Base-by-base conservation (phyloP, 2,113 vertebrate genomes). In the Cyanistes caeruleus region DNA sequence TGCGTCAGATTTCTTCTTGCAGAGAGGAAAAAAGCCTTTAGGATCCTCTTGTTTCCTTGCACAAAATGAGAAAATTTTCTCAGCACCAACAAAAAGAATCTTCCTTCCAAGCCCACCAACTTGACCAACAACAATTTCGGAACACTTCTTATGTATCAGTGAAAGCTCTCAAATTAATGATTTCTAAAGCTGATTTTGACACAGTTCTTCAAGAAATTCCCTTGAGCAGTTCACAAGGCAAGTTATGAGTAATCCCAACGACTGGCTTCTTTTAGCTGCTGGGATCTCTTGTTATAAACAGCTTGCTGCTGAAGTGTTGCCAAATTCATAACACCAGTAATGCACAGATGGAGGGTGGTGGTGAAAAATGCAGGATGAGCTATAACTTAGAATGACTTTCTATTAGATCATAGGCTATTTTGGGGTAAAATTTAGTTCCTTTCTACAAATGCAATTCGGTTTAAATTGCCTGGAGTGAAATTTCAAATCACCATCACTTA, bases 231-330 rank as follows among this genome's bases (percentile, higher is more conserved):
- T 95, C 92, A 55, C 59, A 70, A 97, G 80, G 72, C 82, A 95
- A 93, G 67, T 83, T 68, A 89, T 44, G 75, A 95, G 77, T 90
- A 92, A 92, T 92, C 62, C 72, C 39, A 86, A 52, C 0, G 73
- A 91, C 94, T 84, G 73, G 69, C 91, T 93, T 65, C 75, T 93
- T 91, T 90, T 81, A 95, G 89, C 89, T 94, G 73, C 87, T 93
- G 65, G 75, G 82, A 95, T 85, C 84, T 87, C 59, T 73, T 58
- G 82, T 92, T 96, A 97, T 97, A 97, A 97, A 97, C 96, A 95
- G 89, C 90, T 77, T 0, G 0, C 83, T 63, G 88, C 90, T 91
- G 59, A 95, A 83, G 31, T 41, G 51, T 69, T 97, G 96, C 97
- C 97, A 97, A 84, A 95, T 90, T 91, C 90, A 63, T 75, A 96